Percentiles rank a stretch among this genome's conserved stretches.
Conservation (phyloP, 1,140 invertebrate species). For the Drosophila aff. region DNA sequence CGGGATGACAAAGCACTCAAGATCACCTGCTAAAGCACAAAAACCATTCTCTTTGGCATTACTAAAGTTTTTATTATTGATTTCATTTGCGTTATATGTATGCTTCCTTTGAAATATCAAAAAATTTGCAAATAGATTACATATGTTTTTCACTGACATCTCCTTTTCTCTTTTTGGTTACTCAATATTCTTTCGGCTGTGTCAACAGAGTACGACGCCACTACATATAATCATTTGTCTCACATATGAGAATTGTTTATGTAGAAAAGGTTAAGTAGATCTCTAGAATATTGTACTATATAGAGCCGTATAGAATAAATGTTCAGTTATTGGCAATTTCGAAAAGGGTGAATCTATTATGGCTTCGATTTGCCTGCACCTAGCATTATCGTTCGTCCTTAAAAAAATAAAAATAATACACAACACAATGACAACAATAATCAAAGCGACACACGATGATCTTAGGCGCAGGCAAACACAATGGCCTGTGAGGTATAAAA, state of each 20-base stretch:
- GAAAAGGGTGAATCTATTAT: constrained; percentile 47
- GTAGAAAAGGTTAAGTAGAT: constrained; percentile 66
- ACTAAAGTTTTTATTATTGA: constrained; percentile 64
- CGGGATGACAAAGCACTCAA: neutral
- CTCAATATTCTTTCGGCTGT: constrained; percentile 35
- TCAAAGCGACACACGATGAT: constrained; percentile 34
- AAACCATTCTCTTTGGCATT: constrained; percentile 17
- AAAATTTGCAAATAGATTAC: constrained; percentile 61
- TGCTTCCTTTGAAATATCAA: constrained; percentile 69
- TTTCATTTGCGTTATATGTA: constrained; percentile 54
- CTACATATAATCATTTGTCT: constrained; percentile 66
- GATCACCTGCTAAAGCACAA: neutral
- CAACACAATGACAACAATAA: constrained; percentile 64
- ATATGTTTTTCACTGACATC: constrained; percentile 47
- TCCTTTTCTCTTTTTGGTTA: constrained; percentile 35
- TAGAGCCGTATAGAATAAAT: constrained; percentile 56
- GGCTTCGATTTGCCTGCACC: constrained; percentile 48
- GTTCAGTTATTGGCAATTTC: constrained; percentile 64
- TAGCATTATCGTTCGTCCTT: constrained; percentile 35
- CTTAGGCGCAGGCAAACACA: constrained; percentile 54
- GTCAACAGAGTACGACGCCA: constrained; percentile 60
- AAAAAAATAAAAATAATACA: constrained; percentile 39
- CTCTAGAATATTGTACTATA: constrained; percentile 72
- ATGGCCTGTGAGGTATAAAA: constrained; percentile 48
- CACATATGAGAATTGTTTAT: constrained; percentile 49